These are phyloP conservation scores for Corapipo altera DNA, from an alignment of 2,113 vertebrate genomes.

Conservation along the genomic window DNA sequence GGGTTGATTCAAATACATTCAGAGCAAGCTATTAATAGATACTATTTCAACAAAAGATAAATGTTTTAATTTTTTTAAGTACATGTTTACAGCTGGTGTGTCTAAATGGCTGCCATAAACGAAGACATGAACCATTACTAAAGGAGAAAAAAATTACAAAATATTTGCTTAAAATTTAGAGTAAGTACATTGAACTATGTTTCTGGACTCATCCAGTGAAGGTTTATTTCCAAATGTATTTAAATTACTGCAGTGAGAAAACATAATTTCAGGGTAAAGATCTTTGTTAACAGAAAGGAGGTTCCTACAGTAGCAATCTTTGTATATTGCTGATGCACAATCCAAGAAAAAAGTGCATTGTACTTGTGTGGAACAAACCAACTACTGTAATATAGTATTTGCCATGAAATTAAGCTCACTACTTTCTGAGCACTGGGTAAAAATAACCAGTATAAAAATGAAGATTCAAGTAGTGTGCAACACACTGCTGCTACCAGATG, in stretches of 20 bases:
- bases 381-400: neutral
- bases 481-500: neutral
- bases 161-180: neutral
- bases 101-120: neutral
- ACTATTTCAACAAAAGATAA: neutral
- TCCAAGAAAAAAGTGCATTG: neutral
- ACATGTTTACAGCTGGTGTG: neutral
- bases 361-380: neutral
- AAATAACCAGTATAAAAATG: neutral
- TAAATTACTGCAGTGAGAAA: conserved; percentile 19
- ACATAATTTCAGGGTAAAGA: conserved; percentile 4
- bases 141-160: neutral
- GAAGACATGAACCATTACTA: neutral
- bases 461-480: neutral
- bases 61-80: neutral
- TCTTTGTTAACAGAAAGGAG: conserved; percentile 13
- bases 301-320: neutral
- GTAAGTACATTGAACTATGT: neutral
- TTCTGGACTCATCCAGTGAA: neutral
- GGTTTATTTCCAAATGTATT: conserved; percentile 17
- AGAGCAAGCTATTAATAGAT: neutral
- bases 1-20: neutral
- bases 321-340: neutral
- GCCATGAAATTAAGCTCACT: neutral
- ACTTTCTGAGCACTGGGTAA: neutral